Evolutionary conservation across 2,113 vertebrate genomes (phyloP).

Genomic region (Catagonus wagneri): DNA sequence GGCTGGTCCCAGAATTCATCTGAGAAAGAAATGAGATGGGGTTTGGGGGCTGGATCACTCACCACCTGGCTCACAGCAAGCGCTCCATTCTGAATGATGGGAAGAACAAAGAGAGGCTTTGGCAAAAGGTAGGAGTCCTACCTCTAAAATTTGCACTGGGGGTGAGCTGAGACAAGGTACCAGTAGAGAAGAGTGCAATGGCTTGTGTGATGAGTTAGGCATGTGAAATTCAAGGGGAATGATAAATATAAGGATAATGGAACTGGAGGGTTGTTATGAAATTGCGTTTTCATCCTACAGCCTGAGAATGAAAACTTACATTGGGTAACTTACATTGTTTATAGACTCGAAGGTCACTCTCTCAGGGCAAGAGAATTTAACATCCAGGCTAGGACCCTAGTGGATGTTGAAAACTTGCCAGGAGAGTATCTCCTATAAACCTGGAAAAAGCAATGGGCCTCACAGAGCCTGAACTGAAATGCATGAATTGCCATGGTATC

Average conservation of each 20-base stretch:
- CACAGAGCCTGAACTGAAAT: not conserved
- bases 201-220: not conserved
- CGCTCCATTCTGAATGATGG: not conserved
- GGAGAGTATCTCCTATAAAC: not conserved
- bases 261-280: not conserved
- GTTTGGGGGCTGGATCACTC: not conserved
- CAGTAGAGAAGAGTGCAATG: not conserved
- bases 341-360: not conserved
- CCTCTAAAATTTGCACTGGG: not conserved
- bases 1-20: not conserved
- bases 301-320: slow-evolving; percentile 2
- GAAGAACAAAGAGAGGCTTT: not conserved
- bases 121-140: not conserved
- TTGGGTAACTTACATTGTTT: not conserved
- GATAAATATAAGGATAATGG: not conserved
- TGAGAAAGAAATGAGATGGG: not conserved
- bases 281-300: not conserved
- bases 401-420: not conserved
- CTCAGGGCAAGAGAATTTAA: not conserved
- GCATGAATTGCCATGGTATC: not conserved
- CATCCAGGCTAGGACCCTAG: not conserved
- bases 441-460: not conserved
- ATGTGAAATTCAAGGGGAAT: not conserved
- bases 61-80: not conserved
- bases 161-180: not conserved